Percentiles rank a stretch among this genome's conserved stretches.
Evolutionary conservation across 1,140 invertebrate species (phyloP).

Genomic region (Ylistrum balloti): DNA sequence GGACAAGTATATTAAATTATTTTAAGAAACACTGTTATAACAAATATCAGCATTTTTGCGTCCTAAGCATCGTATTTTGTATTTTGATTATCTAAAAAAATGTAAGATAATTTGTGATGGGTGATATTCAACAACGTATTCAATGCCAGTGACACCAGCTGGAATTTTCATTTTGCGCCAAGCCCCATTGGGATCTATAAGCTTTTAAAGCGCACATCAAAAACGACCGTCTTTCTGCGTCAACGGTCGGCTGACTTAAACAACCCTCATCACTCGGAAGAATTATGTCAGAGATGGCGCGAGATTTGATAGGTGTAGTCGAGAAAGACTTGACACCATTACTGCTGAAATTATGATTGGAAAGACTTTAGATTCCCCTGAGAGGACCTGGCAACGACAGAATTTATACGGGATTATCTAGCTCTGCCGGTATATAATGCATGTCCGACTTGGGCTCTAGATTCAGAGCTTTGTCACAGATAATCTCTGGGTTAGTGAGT

Average conservation of each 20-base stretch:
- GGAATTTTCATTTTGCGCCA: no score
- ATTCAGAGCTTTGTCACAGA: not conserved
- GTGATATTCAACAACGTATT: no score
- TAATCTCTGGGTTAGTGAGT: not conserved
- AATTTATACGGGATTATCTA: not conserved
- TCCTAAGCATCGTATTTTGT: no score
- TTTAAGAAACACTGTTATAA: no score
- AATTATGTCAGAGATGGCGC: not conserved
- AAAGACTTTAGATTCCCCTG: not conserved
- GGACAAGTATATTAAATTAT: no score
- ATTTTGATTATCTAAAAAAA: no score
- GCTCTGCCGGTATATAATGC: not conserved
- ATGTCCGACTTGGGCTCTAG: not conserved
- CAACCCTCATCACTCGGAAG: not conserved
- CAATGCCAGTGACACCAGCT: no score
- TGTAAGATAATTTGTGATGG: no score
- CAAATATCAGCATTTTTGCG: no score
- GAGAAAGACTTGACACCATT: not conserved
- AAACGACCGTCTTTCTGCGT: no score
- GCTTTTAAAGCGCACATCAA: no score
- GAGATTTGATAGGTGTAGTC: not conserved
- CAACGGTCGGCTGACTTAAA: not conserved
- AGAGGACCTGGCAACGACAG: not conserved
- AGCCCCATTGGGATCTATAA: no score
- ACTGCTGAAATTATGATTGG: not conserved